These are phyloP conservation scores for Hystrix brachyura DNA, from an alignment of 2,113 vertebrate genomes.

Conservation along the genomic window DNA sequence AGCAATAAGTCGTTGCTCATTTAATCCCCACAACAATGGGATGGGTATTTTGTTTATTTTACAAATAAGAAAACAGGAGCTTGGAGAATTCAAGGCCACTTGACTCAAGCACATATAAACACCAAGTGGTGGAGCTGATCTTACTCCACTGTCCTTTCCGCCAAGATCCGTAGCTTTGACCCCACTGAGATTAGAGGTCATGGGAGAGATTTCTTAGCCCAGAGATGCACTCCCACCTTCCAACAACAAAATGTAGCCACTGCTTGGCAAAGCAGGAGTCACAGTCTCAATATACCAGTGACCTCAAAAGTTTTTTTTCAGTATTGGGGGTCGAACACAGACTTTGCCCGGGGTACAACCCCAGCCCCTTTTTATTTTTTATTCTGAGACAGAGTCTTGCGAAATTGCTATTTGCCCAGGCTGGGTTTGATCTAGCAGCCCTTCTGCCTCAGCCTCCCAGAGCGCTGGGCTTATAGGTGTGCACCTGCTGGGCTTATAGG, in stretches of 20 bases:
- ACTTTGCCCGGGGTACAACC: neutral
- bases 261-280: neutral
- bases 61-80: neutral
- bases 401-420: neutral
- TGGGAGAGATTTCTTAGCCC: neutral
- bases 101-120: neutral
- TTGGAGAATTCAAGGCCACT: neutral
- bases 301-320: neutral
- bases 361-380: neutral
- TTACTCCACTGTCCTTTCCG: neutral
- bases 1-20: neutral
- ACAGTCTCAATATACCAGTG: neutral
- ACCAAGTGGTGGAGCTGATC: neutral
- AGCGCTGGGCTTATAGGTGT: neutral
- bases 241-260: neutral
- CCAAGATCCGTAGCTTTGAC: too few relatives aligned
- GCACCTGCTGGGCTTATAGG: neutral
- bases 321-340: neutral
- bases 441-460: neutral
- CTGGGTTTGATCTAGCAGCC: neutral
- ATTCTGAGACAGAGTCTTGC: neutral
- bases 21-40: neutral
- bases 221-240: neutral
- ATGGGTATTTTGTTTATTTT: neutral
- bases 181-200: neutral